A percentile compares a stretch with the other conserved stretches of the same genome.
Conservation (phyloP, 1,140 invertebrate species). For the Bathynomus jamesi region DNA sequence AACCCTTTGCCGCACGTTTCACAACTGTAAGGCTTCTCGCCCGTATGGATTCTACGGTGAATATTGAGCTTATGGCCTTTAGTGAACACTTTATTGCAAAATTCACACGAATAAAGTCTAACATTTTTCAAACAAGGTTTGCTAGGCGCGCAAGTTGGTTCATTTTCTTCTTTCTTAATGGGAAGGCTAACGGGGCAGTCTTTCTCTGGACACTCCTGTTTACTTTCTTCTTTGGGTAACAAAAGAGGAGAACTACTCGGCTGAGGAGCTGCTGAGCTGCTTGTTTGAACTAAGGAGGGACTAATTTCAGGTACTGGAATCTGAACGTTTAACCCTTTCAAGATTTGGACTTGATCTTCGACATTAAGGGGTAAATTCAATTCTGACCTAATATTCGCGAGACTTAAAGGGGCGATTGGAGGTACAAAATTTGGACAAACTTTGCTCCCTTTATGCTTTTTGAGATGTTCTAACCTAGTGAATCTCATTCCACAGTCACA, state of each 20-base stretch:
- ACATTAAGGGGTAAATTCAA: not conserved
- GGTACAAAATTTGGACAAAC: not conserved
- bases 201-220: not conserved
- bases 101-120: slow-evolving; percentile 51
- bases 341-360: not conserved
- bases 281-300: not conserved
- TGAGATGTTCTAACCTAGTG: slow-evolving; percentile 88
- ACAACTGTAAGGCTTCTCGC: slow-evolving; percentile 70
- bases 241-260: not conserved
- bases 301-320: not conserved
- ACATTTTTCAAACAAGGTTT: not conserved
- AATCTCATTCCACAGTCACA: slow-evolving; percentile 75
- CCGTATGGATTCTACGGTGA: slow-evolving; percentile 72
- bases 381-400: not conserved
- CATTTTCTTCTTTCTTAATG: not conserved
- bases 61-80: slow-evolving; percentile 84
- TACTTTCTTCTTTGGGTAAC: not conserved
- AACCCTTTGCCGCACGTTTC: slow-evolving; percentile 76
- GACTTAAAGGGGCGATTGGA: not conserved
- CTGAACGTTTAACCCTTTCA: not conserved
- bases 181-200: not conserved
- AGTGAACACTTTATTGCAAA: slow-evolving; percentile 80
- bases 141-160: not conserved
- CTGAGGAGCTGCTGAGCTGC: not conserved
- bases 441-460: slow-evolving; percentile 58